Conservation (phyloP, 2,888 invertebrate genomes). For the Epinotia ramella region DNA sequence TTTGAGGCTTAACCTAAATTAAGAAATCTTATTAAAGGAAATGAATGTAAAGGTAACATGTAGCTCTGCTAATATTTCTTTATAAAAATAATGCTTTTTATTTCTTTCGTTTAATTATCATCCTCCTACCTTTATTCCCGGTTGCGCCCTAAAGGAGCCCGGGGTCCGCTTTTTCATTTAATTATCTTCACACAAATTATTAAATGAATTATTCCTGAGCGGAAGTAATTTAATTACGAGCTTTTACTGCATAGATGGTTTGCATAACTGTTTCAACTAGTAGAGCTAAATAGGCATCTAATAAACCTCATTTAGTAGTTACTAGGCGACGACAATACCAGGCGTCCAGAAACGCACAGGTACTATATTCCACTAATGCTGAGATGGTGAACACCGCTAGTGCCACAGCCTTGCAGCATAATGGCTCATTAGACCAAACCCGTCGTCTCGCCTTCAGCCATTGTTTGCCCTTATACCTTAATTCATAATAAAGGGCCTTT, state of each 20-base stretch:
- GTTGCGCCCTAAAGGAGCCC: no score
- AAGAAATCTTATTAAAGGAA: no score
- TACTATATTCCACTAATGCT: constrained; percentile 21
- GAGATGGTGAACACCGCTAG: constrained; percentile 47
- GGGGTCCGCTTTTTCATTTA: no score
- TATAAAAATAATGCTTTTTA: no score
- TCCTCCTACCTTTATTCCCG: no score
- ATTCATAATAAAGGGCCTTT: constrained; percentile 76
- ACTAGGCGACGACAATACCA: background rate
- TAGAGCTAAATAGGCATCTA: background rate
- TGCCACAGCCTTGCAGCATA: constrained; percentile 65
- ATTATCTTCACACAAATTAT: no score
- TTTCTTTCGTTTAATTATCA: no score
- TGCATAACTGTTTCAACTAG: background rate
- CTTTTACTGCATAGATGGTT: background rate
- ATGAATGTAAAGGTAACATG: no score
- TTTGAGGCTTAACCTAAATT: no score
- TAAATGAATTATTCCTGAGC: no score
- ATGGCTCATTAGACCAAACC: constrained; percentile 80
- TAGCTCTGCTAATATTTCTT: no score
- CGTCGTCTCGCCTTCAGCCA: constrained; percentile 67
- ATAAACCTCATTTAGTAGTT: constrained; percentile 5
- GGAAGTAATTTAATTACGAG: no score
- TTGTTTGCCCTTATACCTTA: constrained; percentile 72
- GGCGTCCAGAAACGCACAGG: constrained; percentile 15